Evolutionary conservation across 1,140 invertebrate species (phyloP).

Genomic region (Helicoverpa armigera): DNA sequence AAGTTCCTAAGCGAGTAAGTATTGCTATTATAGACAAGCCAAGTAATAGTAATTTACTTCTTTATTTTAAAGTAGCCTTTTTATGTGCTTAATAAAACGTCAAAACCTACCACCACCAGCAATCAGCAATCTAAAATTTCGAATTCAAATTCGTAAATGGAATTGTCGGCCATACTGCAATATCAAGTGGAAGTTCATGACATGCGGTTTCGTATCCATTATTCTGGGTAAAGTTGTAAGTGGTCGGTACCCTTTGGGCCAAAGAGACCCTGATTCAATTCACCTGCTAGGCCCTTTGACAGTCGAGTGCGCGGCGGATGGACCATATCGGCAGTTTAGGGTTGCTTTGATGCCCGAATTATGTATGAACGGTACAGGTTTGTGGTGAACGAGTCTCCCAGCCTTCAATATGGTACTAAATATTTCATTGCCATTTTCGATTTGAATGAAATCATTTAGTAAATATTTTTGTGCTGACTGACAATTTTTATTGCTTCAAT

Average conservation of each 20-base stretch:
- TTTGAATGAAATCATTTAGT: too few species aligned
- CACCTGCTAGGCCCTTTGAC: slow-evolving; percentile 67
- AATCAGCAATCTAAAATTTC: slow-evolving; percentile 4
- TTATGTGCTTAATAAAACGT: neutral
- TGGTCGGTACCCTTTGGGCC: slow-evolving; percentile 59
- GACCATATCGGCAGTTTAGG: slow-evolving; percentile 55
- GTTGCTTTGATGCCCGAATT: slow-evolving; percentile 52
- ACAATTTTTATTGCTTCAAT: too few species aligned
- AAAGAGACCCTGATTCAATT: slow-evolving; percentile 65
- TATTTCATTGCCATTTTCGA: too few species aligned
- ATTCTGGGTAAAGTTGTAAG: slow-evolving; percentile 69
- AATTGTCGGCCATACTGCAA: slow-evolving; percentile 48
- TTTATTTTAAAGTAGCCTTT: too few species aligned
- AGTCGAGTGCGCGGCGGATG: slow-evolving; percentile 50
- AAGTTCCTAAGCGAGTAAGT: too few species aligned
- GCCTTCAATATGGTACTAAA: neutral
- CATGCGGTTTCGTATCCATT: slow-evolving; percentile 71
- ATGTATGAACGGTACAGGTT: slow-evolving; percentile 25
- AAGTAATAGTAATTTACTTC: too few species aligned
- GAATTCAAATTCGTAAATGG: slow-evolving; percentile 45
- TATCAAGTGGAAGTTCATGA: slow-evolving; percentile 64
- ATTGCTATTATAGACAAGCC: too few species aligned
- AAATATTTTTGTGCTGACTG: too few species aligned
- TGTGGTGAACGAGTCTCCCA: neutral
- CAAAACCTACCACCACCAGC: neutral